Base-by-base conservation (phyloP, 2,888 invertebrate species). In the Monochamus alternatus region DNA sequence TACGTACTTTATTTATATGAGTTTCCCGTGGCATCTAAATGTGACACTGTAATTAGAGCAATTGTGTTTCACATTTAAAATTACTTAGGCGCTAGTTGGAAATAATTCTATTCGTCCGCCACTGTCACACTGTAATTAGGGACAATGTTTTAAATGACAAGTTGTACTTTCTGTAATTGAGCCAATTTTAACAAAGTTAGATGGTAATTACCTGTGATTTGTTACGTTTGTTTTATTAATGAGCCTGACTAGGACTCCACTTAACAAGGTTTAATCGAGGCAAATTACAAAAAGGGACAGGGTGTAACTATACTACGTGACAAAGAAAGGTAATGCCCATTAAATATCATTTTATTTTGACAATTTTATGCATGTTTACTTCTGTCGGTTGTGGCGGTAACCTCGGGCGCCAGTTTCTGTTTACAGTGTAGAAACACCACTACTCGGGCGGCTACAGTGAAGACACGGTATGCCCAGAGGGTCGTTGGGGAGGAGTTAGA, bases 151-250 rank as follows among this genome's bases (percentile, higher is more conserved):
- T 64, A 69, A 74, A 74, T 74, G 68, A 64, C 74, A 60, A 67
- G 68, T 69, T 69, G 63, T 74, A 74, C 74, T 74, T 69, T 74
- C 68, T 59, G n/a, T 74, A 74, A 74, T 74, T 74, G 74, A 63
- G 30, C 52, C 69, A 55, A 64, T 69, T 74, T 69, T 69, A 63
- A 74, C 64, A 64, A 62, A 74, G 43, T 63, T 64, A 52, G 58
- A 5, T 43, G 14, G 66, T 74, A 14, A 74, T 74, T 74, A 63
- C 68, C 74, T 12, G 63, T 74, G 74, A 74, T 74, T 74, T 74
- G 66, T 74, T 69, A 64, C 64, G 32, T 69, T 44, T 68, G 68
- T 68, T 74, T 74, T 74, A 74, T 74, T 74, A 47, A 74, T 74
- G 74, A 68, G 12, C 67, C 14, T 31, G 47, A 10, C 47, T 69